phyloP scores from a whole-genome alignment of 2,888 invertebrate species.

The Thelaira solivaga region DNA sequence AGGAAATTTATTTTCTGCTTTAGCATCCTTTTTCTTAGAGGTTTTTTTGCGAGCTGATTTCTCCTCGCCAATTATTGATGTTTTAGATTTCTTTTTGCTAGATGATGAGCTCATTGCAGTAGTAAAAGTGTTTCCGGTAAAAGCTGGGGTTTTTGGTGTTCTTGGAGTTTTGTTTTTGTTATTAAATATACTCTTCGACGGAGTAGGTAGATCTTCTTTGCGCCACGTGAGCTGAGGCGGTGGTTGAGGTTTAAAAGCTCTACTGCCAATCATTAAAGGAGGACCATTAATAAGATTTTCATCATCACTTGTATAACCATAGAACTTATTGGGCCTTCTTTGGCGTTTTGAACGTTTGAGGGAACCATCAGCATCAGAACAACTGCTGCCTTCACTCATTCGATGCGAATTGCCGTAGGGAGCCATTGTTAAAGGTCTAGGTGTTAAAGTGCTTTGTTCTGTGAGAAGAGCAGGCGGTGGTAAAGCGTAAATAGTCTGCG shows the following conservation, averaged over 20 bases:
- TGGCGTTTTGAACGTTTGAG: slow-evolving; percentile 87
- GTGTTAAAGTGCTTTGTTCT: slow-evolving; percentile 43
- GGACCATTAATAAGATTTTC: slow-evolving; percentile 79
- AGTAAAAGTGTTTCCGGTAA: slow-evolving; percentile 48
- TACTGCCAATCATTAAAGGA: slow-evolving; percentile 72
- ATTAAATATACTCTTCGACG: slow-evolving; percentile 73
- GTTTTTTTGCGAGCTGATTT: slow-evolving; percentile 64
- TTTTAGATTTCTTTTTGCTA: slow-evolving; percentile 59
- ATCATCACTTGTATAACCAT: slow-evolving; percentile 92
- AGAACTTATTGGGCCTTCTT: slow-evolving; percentile 90
- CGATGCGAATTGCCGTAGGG: slow-evolving; percentile 65
- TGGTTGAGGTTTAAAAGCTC: slow-evolving; percentile 79
- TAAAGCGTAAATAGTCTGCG: slow-evolving; percentile 39
- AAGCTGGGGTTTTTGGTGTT: slow-evolving; percentile 63
- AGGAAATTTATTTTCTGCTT: slow-evolving; percentile 73
- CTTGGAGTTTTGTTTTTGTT: slow-evolving; percentile 66
- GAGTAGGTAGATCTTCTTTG: slow-evolving; percentile 83
- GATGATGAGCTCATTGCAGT: slow-evolving; percentile 17
- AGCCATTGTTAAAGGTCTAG: slow-evolving; percentile 53
- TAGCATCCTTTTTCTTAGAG: slow-evolving; percentile 69
- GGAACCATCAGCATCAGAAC: slow-evolving; percentile 80
- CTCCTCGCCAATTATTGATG: slow-evolving; percentile 30
- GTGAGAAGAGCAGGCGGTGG: slow-evolving; percentile 29
- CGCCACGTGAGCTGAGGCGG: slow-evolving; percentile 85
- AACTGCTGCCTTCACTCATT: slow-evolving; percentile 76